Percentiles rank a stretch among this genome's conserved stretches.
These are phyloP conservation scores for Crax fasciolata DNA, from an alignment of 2,797 vertebrate species.

Conservation along the genomic window DNA sequence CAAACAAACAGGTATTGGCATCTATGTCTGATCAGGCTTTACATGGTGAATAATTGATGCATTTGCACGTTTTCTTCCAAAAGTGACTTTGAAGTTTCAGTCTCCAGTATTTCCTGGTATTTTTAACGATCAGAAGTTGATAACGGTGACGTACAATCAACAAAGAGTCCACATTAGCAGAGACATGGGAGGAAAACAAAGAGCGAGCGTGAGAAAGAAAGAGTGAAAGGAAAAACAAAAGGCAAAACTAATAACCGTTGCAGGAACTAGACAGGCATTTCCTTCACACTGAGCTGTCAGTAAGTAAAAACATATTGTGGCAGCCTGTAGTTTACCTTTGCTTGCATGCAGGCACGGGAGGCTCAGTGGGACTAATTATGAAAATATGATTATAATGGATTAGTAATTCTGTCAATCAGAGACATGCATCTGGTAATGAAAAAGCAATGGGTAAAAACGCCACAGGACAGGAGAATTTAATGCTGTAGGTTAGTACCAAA, in stretches of 20 bases:
- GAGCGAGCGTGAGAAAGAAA: background rate
- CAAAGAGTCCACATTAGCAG: background rate
- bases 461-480: conserved; percentile 75
- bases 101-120: conserved; percentile 38
- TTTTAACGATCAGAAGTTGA: conserved; percentile 24
- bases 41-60: conserved; percentile 77
- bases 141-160: conserved; percentile 62
- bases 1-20: conserved; percentile 72
- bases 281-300: conserved; percentile 78
- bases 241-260: conserved; percentile 46
- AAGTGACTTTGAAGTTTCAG: conserved; percentile 68
- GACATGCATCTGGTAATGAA: conserved; percentile 72
- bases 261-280: conserved; percentile 68
- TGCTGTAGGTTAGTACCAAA: conserved; percentile 66
- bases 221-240: conserved; percentile 24
- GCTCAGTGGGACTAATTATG: conserved; percentile 85
- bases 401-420: conserved; percentile 86
- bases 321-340: conserved; percentile 79
- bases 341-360: conserved; percentile 60
- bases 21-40: conserved; percentile 64
- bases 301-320: conserved; percentile 71
- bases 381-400: conserved; percentile 85
- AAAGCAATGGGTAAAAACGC: conserved; percentile 75
- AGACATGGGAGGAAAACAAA: background rate
- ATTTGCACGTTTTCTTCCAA: conserved; percentile 67